Evolutionary conservation across 2,113 vertebrate species (phyloP).

Genomic region (Cyanoderma ruficeps): DNA sequence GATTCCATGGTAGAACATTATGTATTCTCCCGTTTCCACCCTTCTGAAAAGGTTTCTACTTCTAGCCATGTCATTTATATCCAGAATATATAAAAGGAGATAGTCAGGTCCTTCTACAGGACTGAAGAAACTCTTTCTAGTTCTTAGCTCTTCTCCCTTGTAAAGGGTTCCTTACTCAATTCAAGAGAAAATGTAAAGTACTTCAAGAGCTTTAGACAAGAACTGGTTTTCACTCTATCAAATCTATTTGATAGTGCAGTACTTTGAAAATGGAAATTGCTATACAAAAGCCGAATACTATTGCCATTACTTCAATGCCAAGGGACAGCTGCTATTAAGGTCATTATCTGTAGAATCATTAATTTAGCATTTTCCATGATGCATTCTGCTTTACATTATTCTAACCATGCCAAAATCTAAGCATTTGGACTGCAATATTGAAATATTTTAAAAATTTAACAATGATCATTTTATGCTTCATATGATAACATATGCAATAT

Average conservation of each 20-base stretch:
- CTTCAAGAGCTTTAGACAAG: background rate
- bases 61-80: background rate
- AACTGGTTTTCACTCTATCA: background rate
- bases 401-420: background rate
- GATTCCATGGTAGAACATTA: background rate
- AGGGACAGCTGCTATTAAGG: background rate
- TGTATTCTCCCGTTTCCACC: background rate
- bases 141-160: background rate
- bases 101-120: background rate
- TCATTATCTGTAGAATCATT: background rate
- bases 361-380: background rate
- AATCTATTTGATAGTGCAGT: background rate
- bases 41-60: background rate
- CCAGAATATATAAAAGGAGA: background rate
- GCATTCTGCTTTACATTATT: background rate
- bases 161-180: background rate
- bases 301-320: background rate
- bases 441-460: background rate
- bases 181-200: background rate
- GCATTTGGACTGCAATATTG: background rate
- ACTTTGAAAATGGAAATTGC: background rate
- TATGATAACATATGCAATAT: background rate
- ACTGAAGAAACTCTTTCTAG: background rate
- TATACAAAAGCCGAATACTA: background rate
- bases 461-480: background rate